Evolutionary conservation across 2,113 vertebrate species (phyloP), one percentile per base, ranked within the genome.

Genomic region (Speoplatyrhinus poulsoni): DNA sequence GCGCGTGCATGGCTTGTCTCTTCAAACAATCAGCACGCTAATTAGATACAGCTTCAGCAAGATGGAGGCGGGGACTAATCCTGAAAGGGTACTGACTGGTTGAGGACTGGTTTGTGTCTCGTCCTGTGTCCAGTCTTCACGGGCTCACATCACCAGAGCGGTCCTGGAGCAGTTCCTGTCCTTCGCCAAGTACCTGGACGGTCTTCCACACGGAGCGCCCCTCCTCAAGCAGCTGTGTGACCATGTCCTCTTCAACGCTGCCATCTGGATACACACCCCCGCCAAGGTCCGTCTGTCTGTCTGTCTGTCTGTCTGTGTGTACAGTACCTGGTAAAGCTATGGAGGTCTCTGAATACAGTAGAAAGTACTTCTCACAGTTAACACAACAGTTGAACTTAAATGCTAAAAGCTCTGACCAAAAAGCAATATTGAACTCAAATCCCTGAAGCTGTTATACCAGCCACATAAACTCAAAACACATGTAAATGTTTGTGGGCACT

Each of bases 241-340:
- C 90, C 98, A 99, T 62, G 95, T 99, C 80, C 93, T 99, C 77
- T 99, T 99, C 91, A 99, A 99, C 72, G 95, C 98, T 16, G 96
- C 97, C 87, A 98, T 99, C 91, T 99, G 98, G 98, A 99, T 99
- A 90, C 97, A 99, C 82, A 99, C 97, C 0, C 97, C 98, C 72
- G 97, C 98, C 85, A 99, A 99, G 95, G 98, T 98, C 77, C 17
- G 19, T 57, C 17, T 33, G 62, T 64, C 53, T 63, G 54, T 76
- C 60, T 72, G 52, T 19, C 8, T 32, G 55, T 26, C 12, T 60
- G 2, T n/a, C 12, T 60, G 59, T 46, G 33, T 60, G 36, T 36
- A 36, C n/a, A 56, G 16, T 16, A 54, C 53, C 13, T 54, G 15
- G 53, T 15, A n/a, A 54, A 2, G 16, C 12, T 54, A n/a, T 13